Conservation (phyloP, 2,888 invertebrate species). For the Aquatica leii region DNA sequence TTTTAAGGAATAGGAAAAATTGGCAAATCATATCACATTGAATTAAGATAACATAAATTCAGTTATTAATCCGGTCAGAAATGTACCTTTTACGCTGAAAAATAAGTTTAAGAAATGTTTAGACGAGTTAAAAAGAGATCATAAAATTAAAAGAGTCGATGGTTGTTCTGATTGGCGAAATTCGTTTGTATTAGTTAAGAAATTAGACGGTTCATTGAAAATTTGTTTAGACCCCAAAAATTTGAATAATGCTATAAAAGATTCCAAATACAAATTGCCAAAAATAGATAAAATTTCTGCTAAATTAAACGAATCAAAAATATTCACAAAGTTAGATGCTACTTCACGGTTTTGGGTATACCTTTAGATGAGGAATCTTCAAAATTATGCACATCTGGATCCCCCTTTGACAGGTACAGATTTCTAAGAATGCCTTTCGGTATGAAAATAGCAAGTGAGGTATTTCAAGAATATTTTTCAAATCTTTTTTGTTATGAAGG, state of each 20-base stretch:
- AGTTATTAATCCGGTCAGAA: constrained; percentile 32
- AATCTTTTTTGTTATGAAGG: not conserved
- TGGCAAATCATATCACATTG: constrained; percentile 28
- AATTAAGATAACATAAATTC: constrained; percentile 35
- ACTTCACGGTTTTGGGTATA: constrained; percentile 17
- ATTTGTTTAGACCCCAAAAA: constrained; percentile 41
- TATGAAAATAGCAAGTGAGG: constrained; percentile 32
- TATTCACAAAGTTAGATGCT: not conserved
- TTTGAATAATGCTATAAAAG: constrained; percentile 34
- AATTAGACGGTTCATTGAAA: constrained; percentile 36
- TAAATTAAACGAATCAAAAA: constrained; percentile 20
- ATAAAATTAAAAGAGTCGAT: constrained; percentile 32
- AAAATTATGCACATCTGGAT: constrained; percentile 38
- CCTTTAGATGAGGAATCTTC: constrained; percentile 38
- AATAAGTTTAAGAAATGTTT: constrained; percentile 36
- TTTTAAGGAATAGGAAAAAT: constrained; percentile 27
- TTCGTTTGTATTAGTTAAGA: constrained; percentile 39
- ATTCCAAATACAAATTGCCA: constrained; percentile 26
- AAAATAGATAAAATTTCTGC: constrained; percentile 31
- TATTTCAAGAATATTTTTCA: constrained; percentile 33
- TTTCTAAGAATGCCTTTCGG: constrained; percentile 43
- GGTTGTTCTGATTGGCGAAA: constrained; percentile 40
- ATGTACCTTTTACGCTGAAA: constrained; percentile 38
- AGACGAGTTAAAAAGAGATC: constrained; percentile 28
- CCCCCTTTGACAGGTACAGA: constrained; percentile 33